These are phyloP conservation scores for Anser brachyrhynchus DNA, from an alignment of 2,113 vertebrate species.

Conservation along the genomic window DNA sequence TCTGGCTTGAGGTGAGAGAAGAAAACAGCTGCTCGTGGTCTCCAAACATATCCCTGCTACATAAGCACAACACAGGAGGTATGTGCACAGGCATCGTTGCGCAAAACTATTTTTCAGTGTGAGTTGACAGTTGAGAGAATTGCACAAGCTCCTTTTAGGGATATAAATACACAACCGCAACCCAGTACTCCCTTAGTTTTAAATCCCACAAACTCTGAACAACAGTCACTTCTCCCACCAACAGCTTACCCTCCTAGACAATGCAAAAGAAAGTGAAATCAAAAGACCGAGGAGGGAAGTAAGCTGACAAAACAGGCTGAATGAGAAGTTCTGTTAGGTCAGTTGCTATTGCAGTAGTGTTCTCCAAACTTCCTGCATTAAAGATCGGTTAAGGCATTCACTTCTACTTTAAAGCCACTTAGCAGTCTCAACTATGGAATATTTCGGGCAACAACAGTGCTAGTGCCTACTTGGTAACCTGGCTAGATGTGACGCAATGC, in stretches of 20 bases:
- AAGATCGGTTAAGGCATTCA: neutral
- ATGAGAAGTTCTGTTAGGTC: neutral
- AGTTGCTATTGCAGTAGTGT: neutral
- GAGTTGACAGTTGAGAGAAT: neutral
- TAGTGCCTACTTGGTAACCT: neutral
- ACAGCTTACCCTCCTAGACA: neutral
- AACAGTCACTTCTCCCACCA: neutral
- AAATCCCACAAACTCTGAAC: neutral
- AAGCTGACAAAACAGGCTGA: neutral
- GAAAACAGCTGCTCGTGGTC: neutral
- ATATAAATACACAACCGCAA: slow-evolving; percentile 6
- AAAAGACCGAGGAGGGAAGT: neutral
- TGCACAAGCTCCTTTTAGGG: neutral
- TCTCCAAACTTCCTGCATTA: neutral
- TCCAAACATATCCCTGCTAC: neutral
- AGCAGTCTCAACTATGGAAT: neutral
- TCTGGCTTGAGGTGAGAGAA: neutral
- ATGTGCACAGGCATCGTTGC: rapidly evolving
- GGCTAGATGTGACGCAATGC: neutral
- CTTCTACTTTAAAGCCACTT: neutral
- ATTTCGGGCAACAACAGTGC: neutral
- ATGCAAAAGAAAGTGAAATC: neutral
- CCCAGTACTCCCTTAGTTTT: neutral
- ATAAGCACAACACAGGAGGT: neutral
- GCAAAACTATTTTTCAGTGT: neutral